These are phyloP conservation scores for Anarsia innoxiella DNA, from an alignment of 2,888 invertebrate species.

Conservation along the genomic window DNA sequence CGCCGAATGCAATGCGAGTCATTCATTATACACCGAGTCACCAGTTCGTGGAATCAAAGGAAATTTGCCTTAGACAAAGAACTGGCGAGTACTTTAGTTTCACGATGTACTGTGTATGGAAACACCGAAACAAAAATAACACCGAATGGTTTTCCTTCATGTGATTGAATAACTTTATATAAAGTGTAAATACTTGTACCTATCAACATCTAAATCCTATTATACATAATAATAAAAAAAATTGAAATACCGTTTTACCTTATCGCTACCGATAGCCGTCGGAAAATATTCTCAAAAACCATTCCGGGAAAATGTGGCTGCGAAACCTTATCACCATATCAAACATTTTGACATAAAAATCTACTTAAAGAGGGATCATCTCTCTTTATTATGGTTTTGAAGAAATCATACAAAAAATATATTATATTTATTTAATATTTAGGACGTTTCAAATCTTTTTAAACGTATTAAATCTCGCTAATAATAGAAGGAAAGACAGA, in stretches of 20 bases:
- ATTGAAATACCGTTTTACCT: too few species aligned
- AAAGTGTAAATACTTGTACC: too few species aligned
- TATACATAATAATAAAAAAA: too few species aligned
- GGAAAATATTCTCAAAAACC: background rate
- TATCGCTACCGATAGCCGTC: too few species aligned
- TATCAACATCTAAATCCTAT: too few species aligned
- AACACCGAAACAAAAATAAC: too few species aligned
- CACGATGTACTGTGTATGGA: too few species aligned
- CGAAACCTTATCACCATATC: background rate
- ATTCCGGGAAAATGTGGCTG: background rate
- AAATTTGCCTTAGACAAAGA: too few species aligned
- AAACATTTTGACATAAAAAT: conserved; percentile 8
- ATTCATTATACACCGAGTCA: conserved; percentile 21
- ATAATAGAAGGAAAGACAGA: conserved; percentile 38
- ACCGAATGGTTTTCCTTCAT: too few species aligned
- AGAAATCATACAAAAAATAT: background rate
- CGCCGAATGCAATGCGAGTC: conserved; percentile 37
- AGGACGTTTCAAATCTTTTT: conserved; percentile 34
- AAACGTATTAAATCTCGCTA: conserved; percentile 44
- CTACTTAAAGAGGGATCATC: conserved; percentile 8
- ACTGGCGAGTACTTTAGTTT: too few species aligned
- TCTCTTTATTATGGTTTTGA: background rate
- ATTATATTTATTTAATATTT: too few species aligned
- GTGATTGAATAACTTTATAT: too few species aligned
- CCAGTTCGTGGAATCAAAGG: background rate